A percentile compares a stretch with the other conserved stretches of the same genome.
phyloP scores from a whole-genome alignment of 2,888 invertebrate species.

The Drosophila stalkeri region DNA sequence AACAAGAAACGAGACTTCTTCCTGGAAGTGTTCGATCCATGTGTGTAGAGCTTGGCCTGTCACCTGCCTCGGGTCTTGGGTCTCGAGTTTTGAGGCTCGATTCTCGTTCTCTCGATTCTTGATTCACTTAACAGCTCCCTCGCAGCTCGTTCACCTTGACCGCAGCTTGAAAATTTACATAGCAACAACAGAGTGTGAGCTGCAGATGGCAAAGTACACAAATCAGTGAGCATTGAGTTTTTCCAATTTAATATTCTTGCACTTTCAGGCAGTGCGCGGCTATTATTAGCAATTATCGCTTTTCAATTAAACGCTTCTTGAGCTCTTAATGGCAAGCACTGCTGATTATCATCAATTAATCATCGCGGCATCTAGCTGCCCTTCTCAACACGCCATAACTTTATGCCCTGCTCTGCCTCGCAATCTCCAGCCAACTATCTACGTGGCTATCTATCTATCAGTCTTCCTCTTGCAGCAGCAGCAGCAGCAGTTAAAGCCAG shows the following conservation, averaged over 20 bases:
- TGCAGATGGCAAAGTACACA: not conserved
- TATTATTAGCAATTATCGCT: slow-evolving; percentile 48
- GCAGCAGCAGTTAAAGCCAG: slow-evolving; percentile 34
- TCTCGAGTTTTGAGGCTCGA: slow-evolving; percentile 5
- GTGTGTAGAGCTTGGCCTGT: slow-evolving; percentile 30
- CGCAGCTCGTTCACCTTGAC: slow-evolving; percentile 68
- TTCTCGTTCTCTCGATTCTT: slow-evolving; percentile 2
- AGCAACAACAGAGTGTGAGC: not conserved
- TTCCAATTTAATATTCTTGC: not conserved
- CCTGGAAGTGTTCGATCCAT: slow-evolving; percentile 70
- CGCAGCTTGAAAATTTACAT: slow-evolving; percentile 28
- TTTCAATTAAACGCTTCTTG: slow-evolving; percentile 70
- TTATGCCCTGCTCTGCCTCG: slow-evolving; percentile 55
- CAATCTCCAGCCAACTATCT: slow-evolving; percentile 59
- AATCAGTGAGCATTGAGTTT: not conserved
- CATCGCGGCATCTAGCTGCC: slow-evolving; percentile 71
- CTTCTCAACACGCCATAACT: slow-evolving; percentile 71
- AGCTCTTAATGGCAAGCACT: slow-evolving; percentile 18
- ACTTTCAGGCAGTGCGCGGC: not conserved
- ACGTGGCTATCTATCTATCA: slow-evolving; percentile 4
- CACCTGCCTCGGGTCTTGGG: slow-evolving; percentile 51
- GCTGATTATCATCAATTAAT: slow-evolving; percentile 72
- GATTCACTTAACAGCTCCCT: slow-evolving; percentile 13
- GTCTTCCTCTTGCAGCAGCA: slow-evolving; percentile 19
- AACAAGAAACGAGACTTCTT: slow-evolving; percentile 62